These are phyloP conservation scores for Chymomyza costata DNA, from an alignment of 1,140 invertebrate species.

Conservation along the genomic window DNA sequence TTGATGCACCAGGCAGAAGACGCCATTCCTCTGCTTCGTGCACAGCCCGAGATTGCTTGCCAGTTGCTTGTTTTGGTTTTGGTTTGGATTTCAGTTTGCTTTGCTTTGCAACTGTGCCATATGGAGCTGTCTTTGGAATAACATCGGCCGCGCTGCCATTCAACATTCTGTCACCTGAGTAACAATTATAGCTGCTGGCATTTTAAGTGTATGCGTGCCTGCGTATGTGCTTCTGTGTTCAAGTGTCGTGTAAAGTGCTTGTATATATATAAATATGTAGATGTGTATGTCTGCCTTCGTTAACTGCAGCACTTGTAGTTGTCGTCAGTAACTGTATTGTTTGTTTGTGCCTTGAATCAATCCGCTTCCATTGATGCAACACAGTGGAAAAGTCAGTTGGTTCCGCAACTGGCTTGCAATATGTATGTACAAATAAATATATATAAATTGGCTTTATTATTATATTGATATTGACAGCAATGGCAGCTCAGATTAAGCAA, in stretches of 20 bases:
- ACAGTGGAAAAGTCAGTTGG: conserved; percentile 33
- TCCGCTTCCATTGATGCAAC: conserved; percentile 38
- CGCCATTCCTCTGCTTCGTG: conserved; percentile 9
- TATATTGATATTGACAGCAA: no score
- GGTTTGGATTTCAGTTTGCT: conserved; percentile 24
- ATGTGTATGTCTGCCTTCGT: conserved; percentile 34
- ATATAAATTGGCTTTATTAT: no score
- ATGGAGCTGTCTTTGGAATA: conserved; percentile 37
- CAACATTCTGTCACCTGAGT: conserved; percentile 72
- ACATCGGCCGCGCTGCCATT: no score
- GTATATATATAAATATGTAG: neutral
- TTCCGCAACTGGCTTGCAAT: no score
- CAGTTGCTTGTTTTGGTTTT: conserved; percentile 40
- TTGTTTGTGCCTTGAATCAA: conserved; percentile 41
- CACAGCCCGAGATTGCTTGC: conserved; percentile 10
- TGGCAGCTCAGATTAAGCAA: no score
- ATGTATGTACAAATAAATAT: no score
- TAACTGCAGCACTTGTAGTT: conserved; percentile 64
- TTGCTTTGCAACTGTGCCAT: conserved; percentile 22
- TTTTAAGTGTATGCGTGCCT: conserved; percentile 62
- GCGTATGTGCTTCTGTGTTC: conserved; percentile 27
- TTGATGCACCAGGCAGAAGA: conserved; percentile 26
- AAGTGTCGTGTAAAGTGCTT: conserved; percentile 6
- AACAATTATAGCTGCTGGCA: conserved; percentile 71
- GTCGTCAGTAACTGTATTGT: conserved; percentile 32